These are phyloP conservation scores for Microplitis deprimator DNA, from an alignment of 2,888 invertebrate genomes.

Conservation along the genomic window DNA sequence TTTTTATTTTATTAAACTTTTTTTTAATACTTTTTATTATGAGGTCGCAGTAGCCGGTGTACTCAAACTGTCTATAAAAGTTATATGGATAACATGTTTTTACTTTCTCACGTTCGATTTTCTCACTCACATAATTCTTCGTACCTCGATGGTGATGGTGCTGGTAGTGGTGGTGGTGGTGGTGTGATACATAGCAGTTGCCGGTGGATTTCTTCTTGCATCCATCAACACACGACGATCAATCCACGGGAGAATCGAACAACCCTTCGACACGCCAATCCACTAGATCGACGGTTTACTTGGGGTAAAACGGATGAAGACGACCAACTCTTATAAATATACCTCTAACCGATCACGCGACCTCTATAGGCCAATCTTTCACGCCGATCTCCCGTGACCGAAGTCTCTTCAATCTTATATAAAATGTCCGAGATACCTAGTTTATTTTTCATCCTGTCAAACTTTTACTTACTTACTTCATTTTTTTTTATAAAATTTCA, in stretches of 20 bases:
- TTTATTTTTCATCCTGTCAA: slow-evolving; percentile 31
- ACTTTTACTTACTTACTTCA: background rate
- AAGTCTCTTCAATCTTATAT: slow-evolving; percentile 36
- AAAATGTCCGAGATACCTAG: slow-evolving; percentile 26
- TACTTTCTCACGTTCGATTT: background rate
- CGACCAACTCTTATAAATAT: slow-evolving; percentile 19
- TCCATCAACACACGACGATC: slow-evolving; percentile 38
- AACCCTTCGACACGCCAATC: slow-evolving; percentile 38
- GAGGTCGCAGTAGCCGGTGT: background rate
- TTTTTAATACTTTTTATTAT: background rate
- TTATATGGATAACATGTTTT: background rate
- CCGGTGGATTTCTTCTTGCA: slow-evolving; percentile 22
- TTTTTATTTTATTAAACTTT: background rate
- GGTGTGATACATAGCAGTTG: background rate
- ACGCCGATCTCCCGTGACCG: slow-evolving; percentile 30
- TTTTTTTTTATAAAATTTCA: background rate
- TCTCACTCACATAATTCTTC: slow-evolving; percentile 7
- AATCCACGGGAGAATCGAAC: slow-evolving; percentile 35
- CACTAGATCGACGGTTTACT: slow-evolving; percentile 28
- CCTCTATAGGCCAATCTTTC: slow-evolving; percentile 31
- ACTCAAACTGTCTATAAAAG: background rate
- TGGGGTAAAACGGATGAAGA: slow-evolving; percentile 26
- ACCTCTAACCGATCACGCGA: slow-evolving; percentile 31
- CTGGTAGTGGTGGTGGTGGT: background rate
- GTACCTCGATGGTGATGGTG: background rate